A percentile compares a stretch with the other conserved stretches of the same genome.
Evolutionary conservation across 2,888 invertebrate genomes (phyloP).

Genomic region (Pegoplata infirma): DNA sequence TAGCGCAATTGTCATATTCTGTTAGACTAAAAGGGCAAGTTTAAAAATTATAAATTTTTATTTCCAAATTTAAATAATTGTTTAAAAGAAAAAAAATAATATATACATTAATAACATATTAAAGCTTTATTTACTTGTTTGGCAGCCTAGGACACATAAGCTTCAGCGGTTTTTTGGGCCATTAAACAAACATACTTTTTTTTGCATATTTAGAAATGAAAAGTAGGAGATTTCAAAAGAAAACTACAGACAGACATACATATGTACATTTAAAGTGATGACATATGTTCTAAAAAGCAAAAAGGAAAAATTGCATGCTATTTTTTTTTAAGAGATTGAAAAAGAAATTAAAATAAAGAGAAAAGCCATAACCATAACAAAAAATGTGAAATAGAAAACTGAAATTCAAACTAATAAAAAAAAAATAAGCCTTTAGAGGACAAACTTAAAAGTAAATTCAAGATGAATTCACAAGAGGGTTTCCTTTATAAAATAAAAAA

Average conservation of each 20-base stretch:
- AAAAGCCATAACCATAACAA: not conserved
- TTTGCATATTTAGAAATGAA: constrained; percentile 33
- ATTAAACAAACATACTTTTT: constrained; percentile 55
- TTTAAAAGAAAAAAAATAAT: no score
- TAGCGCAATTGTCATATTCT: no score
- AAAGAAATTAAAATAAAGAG: not conserved
- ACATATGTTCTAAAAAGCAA: no score
- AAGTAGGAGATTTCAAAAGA: constrained; percentile 20
- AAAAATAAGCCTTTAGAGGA: not conserved
- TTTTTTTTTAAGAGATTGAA: not conserved
- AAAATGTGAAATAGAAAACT: not conserved
- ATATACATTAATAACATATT: no score
- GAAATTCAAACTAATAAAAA: constrained; percentile 4
- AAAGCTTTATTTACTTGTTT: constrained; percentile 61
- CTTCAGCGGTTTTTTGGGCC: constrained; percentile 63
- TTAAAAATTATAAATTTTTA: no score
- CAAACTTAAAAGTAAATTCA: constrained; percentile 4
- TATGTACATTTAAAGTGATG: no score
- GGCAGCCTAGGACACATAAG: constrained; percentile 62
- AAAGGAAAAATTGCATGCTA: not conserved
- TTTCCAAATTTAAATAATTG: no score
- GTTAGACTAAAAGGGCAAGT: no score
- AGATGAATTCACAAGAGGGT: not conserved
- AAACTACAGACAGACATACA: constrained; percentile 1
- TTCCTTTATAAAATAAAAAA: constrained; percentile 6